Conservation (phyloP, 2,113 vertebrate genomes). For the Lethenteron camtschaticum region DNA sequence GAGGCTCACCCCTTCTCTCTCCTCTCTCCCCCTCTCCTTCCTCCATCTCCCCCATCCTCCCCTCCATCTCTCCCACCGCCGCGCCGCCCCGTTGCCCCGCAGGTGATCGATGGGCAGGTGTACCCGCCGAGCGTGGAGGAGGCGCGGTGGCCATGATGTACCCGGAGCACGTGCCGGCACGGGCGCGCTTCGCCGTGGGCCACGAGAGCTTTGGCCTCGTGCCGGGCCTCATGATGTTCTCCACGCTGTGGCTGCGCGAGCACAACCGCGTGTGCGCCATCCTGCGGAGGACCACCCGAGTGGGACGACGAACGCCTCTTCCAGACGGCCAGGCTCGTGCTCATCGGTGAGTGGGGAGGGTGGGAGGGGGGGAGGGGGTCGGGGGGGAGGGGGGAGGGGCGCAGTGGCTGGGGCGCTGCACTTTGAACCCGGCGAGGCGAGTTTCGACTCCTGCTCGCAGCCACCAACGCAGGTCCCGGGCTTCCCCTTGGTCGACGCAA, state of each 20-base stretch:
- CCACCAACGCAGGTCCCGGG: too few relatives aligned
- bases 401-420: too few relatives aligned
- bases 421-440: too few relatives aligned
- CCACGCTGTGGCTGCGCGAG: conserved; percentile 72
- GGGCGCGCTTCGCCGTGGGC: conserved; percentile 39
- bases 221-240: conserved; percentile 50
- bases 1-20: neutral
- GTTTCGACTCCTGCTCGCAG: too few relatives aligned
- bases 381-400: too few relatives aligned
- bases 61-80: neutral
- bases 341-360: conserved; percentile 36
- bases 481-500: too few relatives aligned
- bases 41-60: neutral
- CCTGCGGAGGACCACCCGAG: conserved; percentile 48
- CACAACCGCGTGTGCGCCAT: conserved; percentile 81
- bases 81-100: neutral
- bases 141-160: conserved; percentile 53
- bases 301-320: conserved; percentile 85
- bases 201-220: conserved; percentile 68
- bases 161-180: conserved; percentile 18
- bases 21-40: neutral
- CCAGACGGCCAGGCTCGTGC: conserved; percentile 65
- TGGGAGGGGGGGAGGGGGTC: too few relatives aligned
- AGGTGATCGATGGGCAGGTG: conserved; percentile 55
- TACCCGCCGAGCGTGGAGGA: conserved; percentile 40